Evolutionary conservation across 1,140 invertebrate species (phyloP).

Genomic region (Lamellibrachia luymesi): DNA sequence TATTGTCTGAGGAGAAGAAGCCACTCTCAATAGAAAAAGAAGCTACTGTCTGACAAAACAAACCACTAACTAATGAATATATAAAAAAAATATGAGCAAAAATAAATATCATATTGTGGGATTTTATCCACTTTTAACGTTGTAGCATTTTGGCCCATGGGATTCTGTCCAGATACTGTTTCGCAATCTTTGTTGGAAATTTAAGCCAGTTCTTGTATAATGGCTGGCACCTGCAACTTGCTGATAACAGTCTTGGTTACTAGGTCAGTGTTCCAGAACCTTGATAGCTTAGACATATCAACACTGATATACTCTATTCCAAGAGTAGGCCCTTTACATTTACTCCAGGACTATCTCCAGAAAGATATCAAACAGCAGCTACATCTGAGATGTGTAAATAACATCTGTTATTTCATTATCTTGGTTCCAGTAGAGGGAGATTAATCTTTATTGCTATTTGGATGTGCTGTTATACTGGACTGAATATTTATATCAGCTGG

Average conservation of each 20-base stretch:
- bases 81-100: no score
- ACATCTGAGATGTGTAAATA: no score
- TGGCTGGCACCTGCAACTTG: background rate
- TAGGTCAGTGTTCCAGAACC: background rate
- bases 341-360: no score
- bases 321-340: no score
- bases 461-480: background rate
- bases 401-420: background rate
- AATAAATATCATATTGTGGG: no score
- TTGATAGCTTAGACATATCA: background rate
- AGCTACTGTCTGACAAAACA: background rate
- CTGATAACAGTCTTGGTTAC: background rate
- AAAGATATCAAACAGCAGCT: no score
- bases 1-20: background rate
- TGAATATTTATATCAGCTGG: background rate
- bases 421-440: background rate
- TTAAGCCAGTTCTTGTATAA: background rate
- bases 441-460: background rate
- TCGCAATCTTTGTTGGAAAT: background rate
- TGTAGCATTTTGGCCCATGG: no score
- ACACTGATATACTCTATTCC: no score
- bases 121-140: no score
- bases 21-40: background rate
- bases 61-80: background rate
- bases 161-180: background rate